A percentile compares a stretch with the other conserved stretches of the same genome.
Evolutionary conservation across 2,888 invertebrate genomes (phyloP).

Genomic region (Ctena decussata): DNA sequence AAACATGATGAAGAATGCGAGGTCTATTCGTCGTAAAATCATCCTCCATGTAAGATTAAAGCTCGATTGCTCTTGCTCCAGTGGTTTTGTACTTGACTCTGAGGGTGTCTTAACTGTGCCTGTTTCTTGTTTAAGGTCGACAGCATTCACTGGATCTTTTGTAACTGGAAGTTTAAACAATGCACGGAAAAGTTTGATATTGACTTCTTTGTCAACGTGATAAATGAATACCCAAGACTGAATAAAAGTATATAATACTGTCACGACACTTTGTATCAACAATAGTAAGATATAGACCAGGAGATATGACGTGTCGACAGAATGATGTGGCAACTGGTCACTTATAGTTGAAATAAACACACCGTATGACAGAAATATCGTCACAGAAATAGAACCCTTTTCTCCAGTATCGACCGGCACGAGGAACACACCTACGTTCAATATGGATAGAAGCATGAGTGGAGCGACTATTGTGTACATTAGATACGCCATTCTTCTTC

Average conservation of each 20-base stretch:
- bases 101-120: not conserved
- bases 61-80: too few species aligned
- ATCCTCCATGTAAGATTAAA: not conserved
- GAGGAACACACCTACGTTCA: not conserved
- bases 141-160: not conserved
- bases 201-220: not conserved
- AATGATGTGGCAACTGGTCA: not conserved
- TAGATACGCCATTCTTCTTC: not conserved
- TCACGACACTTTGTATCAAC: not conserved
- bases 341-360: not conserved
- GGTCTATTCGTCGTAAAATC: not conserved
- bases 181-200: not conserved
- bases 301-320: not conserved
- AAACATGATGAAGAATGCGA: not conserved
- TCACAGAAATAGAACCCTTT: not conserved
- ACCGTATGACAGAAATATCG: not conserved
- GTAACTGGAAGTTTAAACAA: not conserved
- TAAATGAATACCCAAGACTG: not conserved
- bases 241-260: not conserved
- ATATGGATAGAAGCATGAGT: not conserved
- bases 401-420: not conserved
- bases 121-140: not conserved
- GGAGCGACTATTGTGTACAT: not conserved
- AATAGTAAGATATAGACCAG: not conserved
- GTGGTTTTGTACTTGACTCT: not conserved